Evolutionary conservation across 2,888 invertebrate species (phyloP), one percentile per base, ranked within the genome.

Genomic region (Tipula helvola): DNA sequence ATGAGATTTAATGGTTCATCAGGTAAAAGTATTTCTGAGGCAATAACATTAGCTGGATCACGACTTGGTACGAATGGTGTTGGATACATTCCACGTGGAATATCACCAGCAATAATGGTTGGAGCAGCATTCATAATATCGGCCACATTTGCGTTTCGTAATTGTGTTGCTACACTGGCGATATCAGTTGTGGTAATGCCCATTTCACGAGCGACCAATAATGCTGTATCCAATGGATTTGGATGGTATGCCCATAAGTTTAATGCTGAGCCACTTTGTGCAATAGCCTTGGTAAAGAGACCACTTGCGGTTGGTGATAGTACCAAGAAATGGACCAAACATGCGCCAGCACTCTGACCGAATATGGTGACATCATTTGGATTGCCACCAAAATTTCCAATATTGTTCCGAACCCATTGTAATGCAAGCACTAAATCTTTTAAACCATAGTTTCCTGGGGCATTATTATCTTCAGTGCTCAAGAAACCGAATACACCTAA

Each of bases 381-480:
- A 91, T 95, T 93, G 0, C 95, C 96, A 0, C 95, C 95, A 88
- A 96, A 95, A 90, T 92, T 92, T 88, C 92, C 90, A 87, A 96
- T 94, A 89, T 95, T 94, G 86, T 93, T 91, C 87, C 93, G 93
- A 0, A 95, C 90, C 95, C 95, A 96, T 88, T 93, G 92, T 41
- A 96, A 90, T 0, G 95, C 95, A 88, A 94, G 91, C 41, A 92
- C 92, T 91, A 95, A 95, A 91, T 96, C 96, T 89, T 95, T 95
- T 39, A 95, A 89, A 0, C 95, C 95, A 88, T 93, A 93, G 90
- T 96, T 96, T 12, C 96, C 95, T 0, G 95, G 95, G 0, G 94
- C 92, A 0, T 93, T 89, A 5, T 93, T 93, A 88, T 95, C 95
- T 71, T 94, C 95, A 0, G 95, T 95, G 89, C 95, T 95, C 7